phyloP scores from a whole-genome alignment of 2,113 vertebrate genomes.

The Phoxinus phoxinus region DNA sequence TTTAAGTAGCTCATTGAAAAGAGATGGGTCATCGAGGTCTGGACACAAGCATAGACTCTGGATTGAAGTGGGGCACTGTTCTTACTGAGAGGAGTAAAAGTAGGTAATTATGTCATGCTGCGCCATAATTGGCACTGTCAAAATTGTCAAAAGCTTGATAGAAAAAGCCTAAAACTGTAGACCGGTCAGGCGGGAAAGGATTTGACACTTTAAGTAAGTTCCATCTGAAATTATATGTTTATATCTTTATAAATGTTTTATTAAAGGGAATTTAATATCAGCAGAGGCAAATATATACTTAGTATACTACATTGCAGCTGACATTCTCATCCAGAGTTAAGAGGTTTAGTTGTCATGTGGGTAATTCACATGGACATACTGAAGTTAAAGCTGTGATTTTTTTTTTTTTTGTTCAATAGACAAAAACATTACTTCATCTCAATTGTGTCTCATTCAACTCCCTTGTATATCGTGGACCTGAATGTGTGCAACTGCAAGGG shows the following conservation, averaged over 20 bases:
- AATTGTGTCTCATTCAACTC: too few relatives aligned
- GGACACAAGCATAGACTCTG: background rate
- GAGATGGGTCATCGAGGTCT: background rate
- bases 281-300: background rate
- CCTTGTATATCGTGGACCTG: too few relatives aligned
- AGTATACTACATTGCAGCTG: background rate
- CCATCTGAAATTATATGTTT: background rate
- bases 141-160: background rate
- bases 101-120: conserved; percentile 22
- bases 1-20: conserved; percentile 21
- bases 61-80: conserved; percentile 20
- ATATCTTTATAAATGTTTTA: background rate
- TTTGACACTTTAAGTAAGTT: background rate
- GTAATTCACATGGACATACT: background rate
- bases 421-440: background rate
- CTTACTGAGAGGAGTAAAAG: conserved; percentile 14
- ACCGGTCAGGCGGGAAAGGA: background rate
- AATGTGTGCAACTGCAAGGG: too few relatives aligned
- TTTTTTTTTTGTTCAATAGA: background rate
- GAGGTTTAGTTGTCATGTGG: background rate
- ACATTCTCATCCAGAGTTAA: background rate
- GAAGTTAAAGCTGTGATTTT: background rate
- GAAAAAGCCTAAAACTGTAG: background rate
- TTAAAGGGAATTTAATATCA: background rate
- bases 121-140: conserved; percentile 29